phyloP scores from a whole-genome alignment of 2,888 invertebrate species.

The Drosophila pseudotakahashii region DNA sequence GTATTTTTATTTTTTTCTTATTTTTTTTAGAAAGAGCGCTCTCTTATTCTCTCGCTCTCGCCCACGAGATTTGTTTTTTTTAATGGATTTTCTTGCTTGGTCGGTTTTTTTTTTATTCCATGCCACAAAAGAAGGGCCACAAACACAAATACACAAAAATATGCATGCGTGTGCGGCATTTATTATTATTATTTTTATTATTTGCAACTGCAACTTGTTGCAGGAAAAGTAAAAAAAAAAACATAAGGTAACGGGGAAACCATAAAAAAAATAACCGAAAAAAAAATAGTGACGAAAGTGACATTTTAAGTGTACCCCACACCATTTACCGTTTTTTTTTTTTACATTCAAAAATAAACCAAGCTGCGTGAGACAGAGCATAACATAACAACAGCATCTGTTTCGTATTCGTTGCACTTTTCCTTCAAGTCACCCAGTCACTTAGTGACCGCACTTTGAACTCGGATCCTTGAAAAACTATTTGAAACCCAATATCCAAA shows the following conservation, averaged over 20 bases:
- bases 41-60: constrained; percentile 53
- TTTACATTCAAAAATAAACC: constrained; percentile 59
- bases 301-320: constrained; percentile 51
- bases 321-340: constrained; percentile 36
- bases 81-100: constrained; percentile 71
- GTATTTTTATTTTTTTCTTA: constrained; percentile 22
- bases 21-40: constrained; percentile 17
- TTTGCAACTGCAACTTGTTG: constrained; percentile 68
- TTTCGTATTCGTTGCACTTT: constrained; percentile 41
- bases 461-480: not conserved
- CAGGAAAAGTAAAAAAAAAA: constrained; percentile 22
- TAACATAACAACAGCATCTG: constrained; percentile 41
- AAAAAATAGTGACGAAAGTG: constrained; percentile 29
- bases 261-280: not conserved
- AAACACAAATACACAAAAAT: constrained; percentile 17
- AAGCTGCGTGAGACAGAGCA: constrained; percentile 39
- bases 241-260: constrained; percentile 33
- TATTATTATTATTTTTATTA: constrained; percentile 36
- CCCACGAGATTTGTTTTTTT: constrained; percentile 62
- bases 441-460: constrained; percentile 63
- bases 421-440: constrained; percentile 63
- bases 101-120: constrained; percentile 64
- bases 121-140: constrained; percentile 71
- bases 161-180: constrained; percentile 23
- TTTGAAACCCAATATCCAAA: not conserved